Evolutionary conservation across 1,140 invertebrate genomes (phyloP).

Genomic region (Drosophila watanabei): DNA sequence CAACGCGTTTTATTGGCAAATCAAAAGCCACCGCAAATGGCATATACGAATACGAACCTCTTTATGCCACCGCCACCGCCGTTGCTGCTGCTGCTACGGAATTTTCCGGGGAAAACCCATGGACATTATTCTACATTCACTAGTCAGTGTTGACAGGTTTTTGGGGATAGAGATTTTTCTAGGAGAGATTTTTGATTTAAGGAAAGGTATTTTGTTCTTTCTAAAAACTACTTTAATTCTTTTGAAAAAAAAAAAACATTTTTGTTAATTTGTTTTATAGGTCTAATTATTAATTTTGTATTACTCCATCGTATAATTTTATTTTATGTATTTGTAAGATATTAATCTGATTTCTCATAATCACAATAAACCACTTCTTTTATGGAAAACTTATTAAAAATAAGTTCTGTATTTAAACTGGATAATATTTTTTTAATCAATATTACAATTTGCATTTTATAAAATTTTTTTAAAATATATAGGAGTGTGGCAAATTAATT

Average conservation of each 20-base stretch:
- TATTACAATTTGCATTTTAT: neutral
- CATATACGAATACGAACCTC: conserved; percentile 11
- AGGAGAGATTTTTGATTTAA: neutral
- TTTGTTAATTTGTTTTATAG: neutral
- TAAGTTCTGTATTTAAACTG: neutral
- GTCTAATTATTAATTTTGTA: neutral
- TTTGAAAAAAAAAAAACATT: neutral
- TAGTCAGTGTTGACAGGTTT: neutral
- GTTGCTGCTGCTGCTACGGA: neutral
- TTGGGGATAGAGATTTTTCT: neutral
- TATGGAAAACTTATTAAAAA: neutral
- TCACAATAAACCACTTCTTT: neutral
- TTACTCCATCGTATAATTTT: neutral
- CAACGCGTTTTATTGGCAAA: conserved; percentile 60
- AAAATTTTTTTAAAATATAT: neutral
- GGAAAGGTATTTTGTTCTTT: too few species aligned
- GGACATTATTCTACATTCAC: neutral
- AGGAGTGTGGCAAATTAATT: neutral
- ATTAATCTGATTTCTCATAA: neutral
- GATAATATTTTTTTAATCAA: neutral
- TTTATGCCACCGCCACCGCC: neutral
- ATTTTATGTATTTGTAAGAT: neutral
- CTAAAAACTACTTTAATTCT: neutral
- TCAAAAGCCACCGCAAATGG: conserved; percentile 59
- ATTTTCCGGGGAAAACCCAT: neutral